phyloP scores from a whole-genome alignment of 2,113 vertebrate genomes.

The Tenrec ecaudatus region DNA sequence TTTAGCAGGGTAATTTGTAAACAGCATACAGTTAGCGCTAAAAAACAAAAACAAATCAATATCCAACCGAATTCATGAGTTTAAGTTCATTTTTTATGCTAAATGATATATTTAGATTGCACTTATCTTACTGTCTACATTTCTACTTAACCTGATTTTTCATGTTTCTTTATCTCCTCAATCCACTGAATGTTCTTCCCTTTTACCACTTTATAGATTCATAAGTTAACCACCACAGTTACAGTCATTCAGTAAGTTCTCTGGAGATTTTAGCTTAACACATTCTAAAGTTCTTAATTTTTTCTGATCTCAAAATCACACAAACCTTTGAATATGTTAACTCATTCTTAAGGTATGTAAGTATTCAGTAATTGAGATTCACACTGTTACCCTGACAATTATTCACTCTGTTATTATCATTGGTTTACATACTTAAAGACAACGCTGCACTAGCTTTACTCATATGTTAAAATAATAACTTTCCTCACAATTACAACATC shows the following conservation, averaged over 20 bases:
- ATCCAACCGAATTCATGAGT: slow-evolving; percentile 36
- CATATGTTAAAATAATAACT: not conserved
- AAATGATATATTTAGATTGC: not conserved
- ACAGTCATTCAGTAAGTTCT: slow-evolving; percentile 35
- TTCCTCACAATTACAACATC: slow-evolving; percentile 20
- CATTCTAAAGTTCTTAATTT: no score
- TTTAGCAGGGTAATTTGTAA: slow-evolving; percentile 16
- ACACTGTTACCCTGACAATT: not conserved
- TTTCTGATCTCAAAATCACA: no score
- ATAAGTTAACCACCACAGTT: slow-evolving; percentile 28
- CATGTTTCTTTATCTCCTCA: slow-evolving; percentile 13
- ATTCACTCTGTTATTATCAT: not conserved
- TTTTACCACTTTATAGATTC: not conserved
- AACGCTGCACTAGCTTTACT: slow-evolving; percentile 4
- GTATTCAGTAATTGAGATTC: slow-evolving; percentile 23
- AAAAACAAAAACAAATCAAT: not conserved
- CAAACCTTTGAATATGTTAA: no score
- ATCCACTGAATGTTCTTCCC: slow-evolving; percentile 27
- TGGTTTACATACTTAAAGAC: not conserved
- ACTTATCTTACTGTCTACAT: not conserved
- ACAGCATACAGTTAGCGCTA: not conserved
- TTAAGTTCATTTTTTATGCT: slow-evolving; percentile 36
- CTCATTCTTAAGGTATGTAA: not conserved
- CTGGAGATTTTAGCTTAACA: no score
- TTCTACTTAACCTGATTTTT: slow-evolving; percentile 51